Conservation (phyloP, 2,888 invertebrate species). For the Cheilosia vernalis region DNA sequence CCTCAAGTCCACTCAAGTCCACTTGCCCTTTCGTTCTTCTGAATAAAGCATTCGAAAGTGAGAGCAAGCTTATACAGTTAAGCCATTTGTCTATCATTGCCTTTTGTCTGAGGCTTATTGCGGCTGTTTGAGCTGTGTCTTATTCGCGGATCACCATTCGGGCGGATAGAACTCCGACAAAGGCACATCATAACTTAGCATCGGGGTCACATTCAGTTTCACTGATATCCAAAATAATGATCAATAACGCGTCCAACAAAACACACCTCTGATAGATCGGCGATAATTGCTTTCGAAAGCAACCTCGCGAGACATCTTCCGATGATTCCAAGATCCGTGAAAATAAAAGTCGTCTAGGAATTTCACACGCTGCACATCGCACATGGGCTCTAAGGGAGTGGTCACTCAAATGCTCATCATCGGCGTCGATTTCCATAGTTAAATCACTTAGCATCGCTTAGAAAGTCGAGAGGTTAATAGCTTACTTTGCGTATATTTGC, state of each 20-base stretch:
- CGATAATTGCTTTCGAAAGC: slow-evolving; percentile 47
- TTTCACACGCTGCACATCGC: slow-evolving; percentile 35
- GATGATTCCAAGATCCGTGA: slow-evolving; percentile 8
- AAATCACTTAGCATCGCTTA: slow-evolving; percentile 36
- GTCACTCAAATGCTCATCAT: slow-evolving; percentile 24
- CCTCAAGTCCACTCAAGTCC: not conserved
- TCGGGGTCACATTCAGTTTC: slow-evolving; percentile 10
- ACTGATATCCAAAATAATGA: slow-evolving; percentile 1
- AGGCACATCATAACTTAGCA: not conserved
- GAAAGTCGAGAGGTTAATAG: slow-evolving; percentile 37
- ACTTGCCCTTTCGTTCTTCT: slow-evolving; percentile 14
- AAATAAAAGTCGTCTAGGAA: slow-evolving; percentile 11
- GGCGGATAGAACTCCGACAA: not conserved
- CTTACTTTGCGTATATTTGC: not conserved
- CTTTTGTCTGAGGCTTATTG: slow-evolving; percentile 17
- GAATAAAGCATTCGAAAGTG: too few relatives aligned
- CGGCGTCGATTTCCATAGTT: not conserved
- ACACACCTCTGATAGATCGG: slow-evolving; percentile 11
- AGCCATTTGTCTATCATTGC: too few relatives aligned
- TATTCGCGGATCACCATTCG: not conserved
- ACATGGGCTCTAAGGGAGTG: slow-evolving; percentile 22
- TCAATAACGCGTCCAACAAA: not conserved
- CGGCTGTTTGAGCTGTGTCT: not conserved
- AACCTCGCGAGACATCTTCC: slow-evolving; percentile 1
- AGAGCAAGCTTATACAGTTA: too few relatives aligned